Percentiles rank a stretch among this genome's conserved stretches.
Evolutionary conservation across 2,888 invertebrate genomes (phyloP).

Genomic region (Drosophila mimica): DNA sequence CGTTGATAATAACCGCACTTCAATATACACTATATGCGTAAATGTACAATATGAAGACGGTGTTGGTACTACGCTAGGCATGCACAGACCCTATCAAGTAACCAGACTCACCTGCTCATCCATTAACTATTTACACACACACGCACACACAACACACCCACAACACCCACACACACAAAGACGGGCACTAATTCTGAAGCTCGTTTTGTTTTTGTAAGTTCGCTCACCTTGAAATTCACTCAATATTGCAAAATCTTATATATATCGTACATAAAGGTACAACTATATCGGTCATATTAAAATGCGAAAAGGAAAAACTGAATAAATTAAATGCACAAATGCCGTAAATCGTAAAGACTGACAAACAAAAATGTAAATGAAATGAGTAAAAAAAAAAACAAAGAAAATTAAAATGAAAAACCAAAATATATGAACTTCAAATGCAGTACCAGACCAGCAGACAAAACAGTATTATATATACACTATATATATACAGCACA

Average conservation of each 20-base stretch:
- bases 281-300: conserved; percentile 62
- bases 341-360: conserved; percentile 84
- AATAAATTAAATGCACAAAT: conserved; percentile 81
- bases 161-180: background rate
- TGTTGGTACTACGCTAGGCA: conserved; percentile 16
- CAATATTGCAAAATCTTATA: conserved; percentile 42
- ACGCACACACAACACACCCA: background rate
- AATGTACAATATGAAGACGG: conserved; percentile 9
- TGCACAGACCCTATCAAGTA: background rate
- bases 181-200: conserved; percentile 51
- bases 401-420: conserved; percentile 11
- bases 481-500: conserved; percentile 7
- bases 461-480: conserved; percentile 41
- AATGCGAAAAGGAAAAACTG: conserved; percentile 45
- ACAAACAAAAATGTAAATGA: conserved; percentile 51
- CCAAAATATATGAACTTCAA: conserved; percentile 26
- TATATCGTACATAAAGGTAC: conserved; percentile 28
- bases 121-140: conserved; percentile 33
- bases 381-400: conserved; percentile 21
- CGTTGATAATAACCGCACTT: conserved; percentile 69
- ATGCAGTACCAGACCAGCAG: conserved; percentile 41
- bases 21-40: conserved; percentile 22
- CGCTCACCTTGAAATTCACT: conserved; percentile 49
- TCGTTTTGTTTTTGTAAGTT: conserved; percentile 52
- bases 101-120: conserved; percentile 37